Evolutionary conservation across 92 coral and sea anemone species (phyloP), one percentile per base, ranked within the genome.

Genomic region (Umimayanthus chanpuru): DNA sequence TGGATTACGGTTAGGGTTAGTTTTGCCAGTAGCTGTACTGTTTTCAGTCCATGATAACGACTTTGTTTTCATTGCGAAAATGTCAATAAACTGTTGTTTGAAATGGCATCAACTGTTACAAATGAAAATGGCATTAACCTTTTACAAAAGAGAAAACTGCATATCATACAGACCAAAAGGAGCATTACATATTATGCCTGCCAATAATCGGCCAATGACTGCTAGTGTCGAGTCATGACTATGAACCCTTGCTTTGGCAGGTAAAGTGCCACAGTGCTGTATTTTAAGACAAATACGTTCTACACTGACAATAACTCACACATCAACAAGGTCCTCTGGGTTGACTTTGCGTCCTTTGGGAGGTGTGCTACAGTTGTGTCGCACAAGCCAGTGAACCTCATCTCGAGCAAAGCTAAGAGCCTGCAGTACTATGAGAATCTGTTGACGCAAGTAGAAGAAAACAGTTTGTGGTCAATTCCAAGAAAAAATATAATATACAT

Each of bases 341-440:
- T 58, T 92, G 29, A 89, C 82, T 81, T 97, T 97, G 79, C 82
- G 93, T 38, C 99, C 95, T 85, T 92, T 97, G 20, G 99, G 96
- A 41, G 99, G 93, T 1, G 91, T 76, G 47, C 78, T 96, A 49
- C 94, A 92, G 26, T 85, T 80, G 74, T 97, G 99, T 9, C 99
- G 91, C 25, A 95, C 94, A 39, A 97, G 89, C 98, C 98, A 95
- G 73, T 91, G 89, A 85, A 97, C 91, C 85, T 97, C 99, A 71
- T 97, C 99, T 49, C 90, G 95, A 21, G 97, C 94, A 89, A 94
- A 84, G 75, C 91, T 94, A 66, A 97, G 86, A 6, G 96, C 98
- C 88, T 96, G 93, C 5, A 97, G 86, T 0, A 97, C 97, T 20
- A 95, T 92, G 10, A 97, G 89, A 61, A 96, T 96, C 99, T 94